Percentiles rank a stretch among this genome's conserved stretches.
phyloP scores from a whole-genome alignment of 2,797 vertebrate genomes.

The Pipistrellus nathusii region DNA sequence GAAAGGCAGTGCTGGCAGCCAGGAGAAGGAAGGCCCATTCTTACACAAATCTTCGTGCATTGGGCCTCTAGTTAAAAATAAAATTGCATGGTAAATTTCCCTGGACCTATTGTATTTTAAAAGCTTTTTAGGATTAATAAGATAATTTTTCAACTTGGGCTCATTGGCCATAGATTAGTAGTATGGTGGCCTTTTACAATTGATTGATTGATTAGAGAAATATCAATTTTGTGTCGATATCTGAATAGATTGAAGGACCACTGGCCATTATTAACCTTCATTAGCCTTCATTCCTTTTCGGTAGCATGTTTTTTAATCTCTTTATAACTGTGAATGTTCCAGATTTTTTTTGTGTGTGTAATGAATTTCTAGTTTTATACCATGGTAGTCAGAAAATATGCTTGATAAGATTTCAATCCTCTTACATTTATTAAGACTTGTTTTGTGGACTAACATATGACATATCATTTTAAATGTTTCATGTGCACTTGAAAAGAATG shows the following conservation, averaged over 20 bases:
- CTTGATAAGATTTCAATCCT: not conserved
- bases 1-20: too few species aligned
- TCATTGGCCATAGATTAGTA: not conserved
- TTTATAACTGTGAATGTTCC: not conserved
- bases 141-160: not conserved
- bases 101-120: not conserved
- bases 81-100: not conserved
- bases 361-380: not conserved
- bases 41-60: too few species aligned
- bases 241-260: not conserved
- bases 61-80: slow-evolving; percentile 30
- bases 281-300: not conserved
- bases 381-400: not conserved
- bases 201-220: not conserved
- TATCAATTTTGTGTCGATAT: not conserved
- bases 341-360: not conserved
- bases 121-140: slow-evolving; percentile 18
- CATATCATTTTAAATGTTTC: not conserved
- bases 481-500: not conserved
- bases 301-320: not conserved
- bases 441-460: not conserved
- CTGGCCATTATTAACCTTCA: not conserved
- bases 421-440: not conserved
- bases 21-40: too few species aligned
- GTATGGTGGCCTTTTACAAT: not conserved